Conservation (phyloP, 2,888 invertebrate genomes). For the Caradrina clavipalpis region DNA sequence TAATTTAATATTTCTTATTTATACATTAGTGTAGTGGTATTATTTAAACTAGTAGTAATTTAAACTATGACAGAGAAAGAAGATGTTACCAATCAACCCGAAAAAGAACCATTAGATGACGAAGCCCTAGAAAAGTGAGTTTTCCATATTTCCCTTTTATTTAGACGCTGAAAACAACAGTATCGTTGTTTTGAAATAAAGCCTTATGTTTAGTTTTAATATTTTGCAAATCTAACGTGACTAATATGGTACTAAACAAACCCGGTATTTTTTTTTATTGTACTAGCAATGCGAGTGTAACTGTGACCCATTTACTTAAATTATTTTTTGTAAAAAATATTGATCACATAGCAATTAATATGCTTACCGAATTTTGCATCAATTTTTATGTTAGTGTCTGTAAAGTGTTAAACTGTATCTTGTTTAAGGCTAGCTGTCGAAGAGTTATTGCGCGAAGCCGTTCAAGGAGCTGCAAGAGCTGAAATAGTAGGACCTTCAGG, state of each 20-base stretch:
- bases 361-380: neutral
- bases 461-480: constrained; percentile 91
- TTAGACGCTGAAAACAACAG: constrained; percentile 8
- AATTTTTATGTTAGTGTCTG: neutral
- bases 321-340: neutral
- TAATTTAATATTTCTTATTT: constrained; percentile 40
- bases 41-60: constrained; percentile 61
- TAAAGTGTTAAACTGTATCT: neutral
- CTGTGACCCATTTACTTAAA: neutral
- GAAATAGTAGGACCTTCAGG: constrained; percentile 91
- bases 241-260: neutral
- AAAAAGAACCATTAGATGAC: constrained; percentile 86
- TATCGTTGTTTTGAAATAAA: neutral
- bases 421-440: constrained; percentile 89
- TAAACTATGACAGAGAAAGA: constrained; percentile 89
- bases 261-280: neutral
- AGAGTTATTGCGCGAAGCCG: constrained; percentile 91
- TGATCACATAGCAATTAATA: neutral
- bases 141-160: constrained; percentile 20
- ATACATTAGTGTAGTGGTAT: constrained; percentile 55
- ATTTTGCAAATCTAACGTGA: neutral
- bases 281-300: neutral
- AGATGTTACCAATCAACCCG: constrained; percentile 83
- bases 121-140: constrained; percentile 87
- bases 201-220: neutral